These are phyloP conservation scores for Vidua macroura DNA, from an alignment of 2,113 vertebrate genomes.

Conservation along the genomic window DNA sequence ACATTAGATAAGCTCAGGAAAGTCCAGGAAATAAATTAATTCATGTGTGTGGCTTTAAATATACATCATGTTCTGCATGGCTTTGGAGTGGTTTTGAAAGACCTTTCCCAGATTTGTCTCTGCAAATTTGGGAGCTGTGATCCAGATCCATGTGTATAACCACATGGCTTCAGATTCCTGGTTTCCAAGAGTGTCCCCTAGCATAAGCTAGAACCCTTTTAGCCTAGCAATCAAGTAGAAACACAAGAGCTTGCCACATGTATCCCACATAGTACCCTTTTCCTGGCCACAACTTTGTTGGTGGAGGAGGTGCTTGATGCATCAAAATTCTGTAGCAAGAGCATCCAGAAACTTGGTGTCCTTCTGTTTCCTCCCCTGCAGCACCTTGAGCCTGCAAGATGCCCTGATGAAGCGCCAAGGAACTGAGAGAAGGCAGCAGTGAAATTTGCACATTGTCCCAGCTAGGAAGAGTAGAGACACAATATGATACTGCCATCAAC, in stretches of 20 bases:
- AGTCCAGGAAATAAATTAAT: neutral
- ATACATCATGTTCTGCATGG: neutral
- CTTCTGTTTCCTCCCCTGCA: neutral
- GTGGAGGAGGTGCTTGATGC: neutral
- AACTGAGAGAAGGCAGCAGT: neutral
- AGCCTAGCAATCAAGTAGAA: neutral
- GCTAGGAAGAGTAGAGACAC: neutral
- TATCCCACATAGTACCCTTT: neutral
- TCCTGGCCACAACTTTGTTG: neutral
- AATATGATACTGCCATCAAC: neutral
- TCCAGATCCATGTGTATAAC: neutral
- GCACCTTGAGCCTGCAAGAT: neutral
- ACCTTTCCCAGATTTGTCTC: neutral
- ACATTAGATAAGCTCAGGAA: neutral
- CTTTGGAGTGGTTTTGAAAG: neutral
- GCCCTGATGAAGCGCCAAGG: neutral
- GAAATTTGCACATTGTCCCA: neutral
- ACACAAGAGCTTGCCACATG: rapidly evolving
- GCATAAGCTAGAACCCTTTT: neutral
- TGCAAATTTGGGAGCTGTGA: neutral
- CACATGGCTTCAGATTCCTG: neutral
- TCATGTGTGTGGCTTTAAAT: neutral
- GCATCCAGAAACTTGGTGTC: neutral
- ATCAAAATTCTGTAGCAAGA: neutral
- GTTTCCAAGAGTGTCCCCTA: neutral